Percentiles rank a stretch among this genome's conserved stretches.
These are phyloP conservation scores for Allygus modestus DNA, from an alignment of 2,888 invertebrate genomes.

Conservation along the genomic window DNA sequence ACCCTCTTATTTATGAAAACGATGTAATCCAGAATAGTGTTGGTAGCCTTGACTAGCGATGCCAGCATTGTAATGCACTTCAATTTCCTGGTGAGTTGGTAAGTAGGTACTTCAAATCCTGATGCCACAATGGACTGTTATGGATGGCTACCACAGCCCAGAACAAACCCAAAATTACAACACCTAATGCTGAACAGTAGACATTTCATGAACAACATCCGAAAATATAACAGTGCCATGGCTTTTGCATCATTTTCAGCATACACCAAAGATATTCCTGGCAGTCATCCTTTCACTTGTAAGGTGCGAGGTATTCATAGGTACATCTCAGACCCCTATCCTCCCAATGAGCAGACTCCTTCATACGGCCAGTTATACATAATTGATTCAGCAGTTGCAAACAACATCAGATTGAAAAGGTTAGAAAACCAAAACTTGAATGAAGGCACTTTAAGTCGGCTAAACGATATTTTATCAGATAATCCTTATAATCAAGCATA, in stretches of 20 bases:
- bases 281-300: slow-evolving; percentile 17
- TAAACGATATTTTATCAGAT: slow-evolving; percentile 10
- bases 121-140: slow-evolving; percentile 15
- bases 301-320: slow-evolving; percentile 41
- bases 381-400: slow-evolving; percentile 6
- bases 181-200: not conserved
- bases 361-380: slow-evolving; percentile 37
- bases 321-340: not conserved
- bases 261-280: slow-evolving; percentile 39
- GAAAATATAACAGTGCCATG: slow-evolving; percentile 37
- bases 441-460: not conserved
- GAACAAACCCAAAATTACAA: slow-evolving; percentile 1
- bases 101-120: not conserved
- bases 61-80: slow-evolving; percentile 38
- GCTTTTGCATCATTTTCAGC: slow-evolving; percentile 38
- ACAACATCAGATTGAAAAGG: not conserved
- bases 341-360: not conserved
- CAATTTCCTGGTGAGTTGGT: slow-evolving; percentile 16
- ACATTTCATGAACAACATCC: not conserved
- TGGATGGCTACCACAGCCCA: not conserved
- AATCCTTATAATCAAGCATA: slow-evolving; percentile 5
- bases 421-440: not conserved
- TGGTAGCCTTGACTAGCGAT: not conserved
- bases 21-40: slow-evolving; percentile 22
- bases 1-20: not conserved